Evolutionary conservation across 2,888 invertebrate species (phyloP).

Genomic region (Nemoura dubitans): DNA sequence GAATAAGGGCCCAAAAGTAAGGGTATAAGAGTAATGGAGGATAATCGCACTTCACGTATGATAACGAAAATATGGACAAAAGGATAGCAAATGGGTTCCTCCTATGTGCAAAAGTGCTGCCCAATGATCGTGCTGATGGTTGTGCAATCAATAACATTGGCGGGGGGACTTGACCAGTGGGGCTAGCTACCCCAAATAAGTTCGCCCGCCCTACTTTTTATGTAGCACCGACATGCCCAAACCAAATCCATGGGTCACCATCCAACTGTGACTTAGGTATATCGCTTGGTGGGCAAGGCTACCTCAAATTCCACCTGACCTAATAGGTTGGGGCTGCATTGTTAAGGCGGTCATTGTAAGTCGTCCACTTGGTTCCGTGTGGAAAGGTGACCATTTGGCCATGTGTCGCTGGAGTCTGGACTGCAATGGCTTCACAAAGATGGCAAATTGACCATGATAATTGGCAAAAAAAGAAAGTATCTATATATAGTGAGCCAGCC

Average conservation of each 20-base stretch:
- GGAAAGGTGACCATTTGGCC: too few relatives aligned
- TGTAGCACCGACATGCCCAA: not conserved
- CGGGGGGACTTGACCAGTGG: conserved; percentile 26
- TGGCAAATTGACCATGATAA: too few relatives aligned
- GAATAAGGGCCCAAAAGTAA: too few relatives aligned
- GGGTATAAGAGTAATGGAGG: too few relatives aligned
- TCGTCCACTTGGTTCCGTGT: not conserved
- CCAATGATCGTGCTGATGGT: not conserved
- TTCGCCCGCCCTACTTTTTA: not conserved
- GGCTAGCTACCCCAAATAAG: not conserved
- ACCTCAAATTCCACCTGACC: not conserved
- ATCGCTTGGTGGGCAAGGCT: not conserved
- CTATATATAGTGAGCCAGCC: not conserved
- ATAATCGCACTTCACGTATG: too few relatives aligned
- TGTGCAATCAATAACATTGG: conserved; percentile 20
- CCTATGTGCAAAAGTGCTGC: not conserved
- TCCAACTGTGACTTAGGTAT: not conserved
- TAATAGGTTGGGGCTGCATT: not conserved
- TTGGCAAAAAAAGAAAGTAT: too few relatives aligned
- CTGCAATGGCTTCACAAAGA: too few relatives aligned
- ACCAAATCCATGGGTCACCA: not conserved
- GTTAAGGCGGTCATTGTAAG: not conserved
- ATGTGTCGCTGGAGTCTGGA: too few relatives aligned
- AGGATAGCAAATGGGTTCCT: not conserved
- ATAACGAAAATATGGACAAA: not conserved